Percentiles rank a stretch among this genome's conserved stretches.
Conservation (phyloP, 2,113 vertebrate species). For the Vidua chalybeata region DNA sequence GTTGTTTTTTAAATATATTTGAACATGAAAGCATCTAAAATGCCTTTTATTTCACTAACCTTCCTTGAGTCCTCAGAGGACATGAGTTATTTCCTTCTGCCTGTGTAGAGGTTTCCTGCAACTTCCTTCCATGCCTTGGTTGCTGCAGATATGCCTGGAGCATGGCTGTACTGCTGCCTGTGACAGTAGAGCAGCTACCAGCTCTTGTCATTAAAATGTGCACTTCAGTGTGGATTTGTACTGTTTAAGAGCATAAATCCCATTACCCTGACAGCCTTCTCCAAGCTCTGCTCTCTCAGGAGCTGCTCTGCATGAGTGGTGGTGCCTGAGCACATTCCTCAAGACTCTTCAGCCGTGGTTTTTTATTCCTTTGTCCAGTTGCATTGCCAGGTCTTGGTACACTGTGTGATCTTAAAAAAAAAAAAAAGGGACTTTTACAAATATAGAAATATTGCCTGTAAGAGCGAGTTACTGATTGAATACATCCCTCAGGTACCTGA, state of each 20-base stretch:
- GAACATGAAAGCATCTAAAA: background rate
- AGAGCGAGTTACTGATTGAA: background rate
- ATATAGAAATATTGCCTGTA: background rate
- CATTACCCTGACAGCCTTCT: background rate
- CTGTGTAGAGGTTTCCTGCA: background rate
- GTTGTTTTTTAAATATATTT: background rate
- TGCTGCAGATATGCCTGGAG: background rate
- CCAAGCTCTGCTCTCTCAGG: background rate
- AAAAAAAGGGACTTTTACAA: background rate
- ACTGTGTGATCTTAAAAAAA: background rate
- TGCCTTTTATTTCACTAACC: background rate
- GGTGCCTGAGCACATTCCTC: background rate
- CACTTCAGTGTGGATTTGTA: background rate
- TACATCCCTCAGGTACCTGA: background rate
- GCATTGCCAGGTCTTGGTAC: background rate
- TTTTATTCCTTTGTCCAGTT: background rate
- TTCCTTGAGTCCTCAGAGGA: background rate
- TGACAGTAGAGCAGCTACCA: background rate
- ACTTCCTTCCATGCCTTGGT: accelerated
- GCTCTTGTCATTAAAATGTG: background rate
- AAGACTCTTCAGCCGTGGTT: accelerated
- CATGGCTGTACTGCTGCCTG: background rate
- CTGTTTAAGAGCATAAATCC: background rate
- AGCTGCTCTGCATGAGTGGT: background rate
- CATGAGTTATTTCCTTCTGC: background rate